These are phyloP conservation scores for Phengaris alcon DNA, from an alignment of 2,888 invertebrate species.

Conservation along the genomic window DNA sequence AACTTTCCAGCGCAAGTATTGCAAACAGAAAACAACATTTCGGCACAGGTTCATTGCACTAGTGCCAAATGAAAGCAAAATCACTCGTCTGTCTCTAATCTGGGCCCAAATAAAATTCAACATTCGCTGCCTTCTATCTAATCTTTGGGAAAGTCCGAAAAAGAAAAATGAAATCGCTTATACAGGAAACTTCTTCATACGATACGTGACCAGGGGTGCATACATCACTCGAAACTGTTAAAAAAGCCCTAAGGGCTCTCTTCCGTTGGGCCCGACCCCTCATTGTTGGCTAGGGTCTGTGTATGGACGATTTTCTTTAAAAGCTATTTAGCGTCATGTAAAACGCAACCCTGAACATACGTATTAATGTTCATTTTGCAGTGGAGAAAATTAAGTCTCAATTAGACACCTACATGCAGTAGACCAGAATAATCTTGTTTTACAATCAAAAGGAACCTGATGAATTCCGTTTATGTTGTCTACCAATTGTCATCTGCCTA, in stretches of 20 bases:
- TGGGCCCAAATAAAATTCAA: constrained; percentile 25
- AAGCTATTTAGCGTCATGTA: constrained; percentile 19
- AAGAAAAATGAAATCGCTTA: constrained; percentile 74
- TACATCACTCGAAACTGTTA: constrained; percentile 70
- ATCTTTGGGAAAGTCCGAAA: constrained; percentile 45
- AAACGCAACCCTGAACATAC: constrained; percentile 2
- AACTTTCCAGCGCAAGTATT: not conserved
- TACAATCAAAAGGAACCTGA: constrained; percentile 45
- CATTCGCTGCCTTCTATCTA: constrained; percentile 31
- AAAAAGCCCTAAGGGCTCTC: constrained; percentile 66
- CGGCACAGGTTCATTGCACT: constrained; percentile 22
- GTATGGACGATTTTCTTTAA: constrained; percentile 37
- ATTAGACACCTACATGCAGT: constrained; percentile 60
- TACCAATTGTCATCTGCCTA: constrained; percentile 28
- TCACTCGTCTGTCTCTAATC: constrained; percentile 24
- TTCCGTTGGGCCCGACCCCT: constrained; percentile 42
- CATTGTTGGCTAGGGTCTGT: constrained; percentile 38
- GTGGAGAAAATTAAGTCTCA: constrained; percentile 46
- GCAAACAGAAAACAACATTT: not conserved
- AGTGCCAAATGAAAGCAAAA: constrained; percentile 14
- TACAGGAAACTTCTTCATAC: constrained; percentile 74
- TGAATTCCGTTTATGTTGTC: constrained; percentile 34
- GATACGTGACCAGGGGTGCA: constrained; percentile 76
- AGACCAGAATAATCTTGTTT: constrained; percentile 55
- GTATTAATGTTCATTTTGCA: not conserved